Evolutionary conservation across 1,140 invertebrate genomes (phyloP).

Genomic region (Euura saliciscinereae): DNA sequence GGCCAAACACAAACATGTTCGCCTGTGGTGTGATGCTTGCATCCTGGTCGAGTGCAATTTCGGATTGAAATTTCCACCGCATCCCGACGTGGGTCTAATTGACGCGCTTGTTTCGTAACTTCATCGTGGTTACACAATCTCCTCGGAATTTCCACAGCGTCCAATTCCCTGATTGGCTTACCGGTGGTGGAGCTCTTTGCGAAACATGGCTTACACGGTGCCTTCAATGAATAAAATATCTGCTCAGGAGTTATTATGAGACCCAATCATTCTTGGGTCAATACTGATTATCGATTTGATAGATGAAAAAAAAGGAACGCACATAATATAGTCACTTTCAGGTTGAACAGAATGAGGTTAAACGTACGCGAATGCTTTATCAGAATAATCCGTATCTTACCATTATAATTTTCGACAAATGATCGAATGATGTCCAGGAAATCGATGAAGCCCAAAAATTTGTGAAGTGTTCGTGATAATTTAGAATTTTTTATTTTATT

Average conservation of each 20-base stretch:
- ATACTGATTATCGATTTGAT: neutral
- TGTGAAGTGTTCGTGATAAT: neutral
- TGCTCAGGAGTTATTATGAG: neutral
- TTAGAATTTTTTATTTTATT: neutral
- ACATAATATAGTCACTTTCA: neutral
- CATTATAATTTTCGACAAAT: neutral
- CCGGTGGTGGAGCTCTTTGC: neutral
- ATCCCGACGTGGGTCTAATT: neutral
- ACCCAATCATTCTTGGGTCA: neutral
- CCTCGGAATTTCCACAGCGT: neutral
- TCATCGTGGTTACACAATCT: neutral
- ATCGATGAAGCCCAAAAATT: too few relatives aligned
- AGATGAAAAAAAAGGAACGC: neutral
- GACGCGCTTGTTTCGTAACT: neutral
- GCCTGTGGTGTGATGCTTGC: constrained; percentile 2
- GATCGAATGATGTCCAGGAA: too few relatives aligned
- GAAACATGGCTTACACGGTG: neutral
- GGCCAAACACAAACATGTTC: neutral
- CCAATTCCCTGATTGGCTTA: neutral
- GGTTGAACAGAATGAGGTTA: neutral
- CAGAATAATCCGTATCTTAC: neutral
- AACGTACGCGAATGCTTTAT: neutral
- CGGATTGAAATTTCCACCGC: constrained; percentile 5
- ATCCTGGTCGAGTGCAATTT: constrained; percentile 9
- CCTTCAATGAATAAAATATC: neutral